Base-by-base conservation (phyloP, 1,140 invertebrate genomes). In the Lepidurus couesii region DNA sequence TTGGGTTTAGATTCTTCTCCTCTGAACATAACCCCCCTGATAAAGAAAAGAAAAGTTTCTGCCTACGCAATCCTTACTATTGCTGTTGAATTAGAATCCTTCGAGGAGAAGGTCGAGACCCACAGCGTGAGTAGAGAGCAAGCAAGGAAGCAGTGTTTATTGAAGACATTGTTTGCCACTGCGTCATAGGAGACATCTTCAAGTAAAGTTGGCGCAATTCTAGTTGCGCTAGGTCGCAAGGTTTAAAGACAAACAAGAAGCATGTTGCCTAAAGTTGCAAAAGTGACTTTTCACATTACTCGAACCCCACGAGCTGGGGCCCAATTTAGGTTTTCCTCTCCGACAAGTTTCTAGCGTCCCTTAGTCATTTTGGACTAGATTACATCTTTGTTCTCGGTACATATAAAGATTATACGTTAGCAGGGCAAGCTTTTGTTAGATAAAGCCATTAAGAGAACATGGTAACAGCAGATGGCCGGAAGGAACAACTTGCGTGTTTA, bases 181-280 rank as follows among this genome's bases (percentile, higher is more conserved):
- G 21, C 53, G 53, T 65, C 53, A 65, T 65, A 21, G 53, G 53
- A 65, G 53, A 65, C 53, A 21, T 65, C 53, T 21, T 65, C 16
- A 65, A 65, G 16, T 16, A 13, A 65, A 65, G 53, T 65, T 65
- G 8, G 53, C 53, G 53, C 53, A 7, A 65, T 65, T n/a, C 16
- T 65, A 65, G 53, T 65, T 21, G 53, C 8, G 7, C 16, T 65
- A 65, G 53, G 16, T 65, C 53, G 6, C 21, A 21, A 4, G 53
- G 53, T 65, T 65, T 65, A 65, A 34, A 65, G 53, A 65, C 53
- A 65, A 65, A 65, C 53, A 65, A 65, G 53, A 65, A 65, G 53
- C 16, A n/a, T 65, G 53, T 65, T 65, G n/a, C 16, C 53, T 16
- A 65, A 65, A 65, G 53, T 65, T 65, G 13, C 53, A 65, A 21